Base-by-base conservation (phyloP, 2,888 invertebrate genomes). In the Agriopis aurantiaria region DNA sequence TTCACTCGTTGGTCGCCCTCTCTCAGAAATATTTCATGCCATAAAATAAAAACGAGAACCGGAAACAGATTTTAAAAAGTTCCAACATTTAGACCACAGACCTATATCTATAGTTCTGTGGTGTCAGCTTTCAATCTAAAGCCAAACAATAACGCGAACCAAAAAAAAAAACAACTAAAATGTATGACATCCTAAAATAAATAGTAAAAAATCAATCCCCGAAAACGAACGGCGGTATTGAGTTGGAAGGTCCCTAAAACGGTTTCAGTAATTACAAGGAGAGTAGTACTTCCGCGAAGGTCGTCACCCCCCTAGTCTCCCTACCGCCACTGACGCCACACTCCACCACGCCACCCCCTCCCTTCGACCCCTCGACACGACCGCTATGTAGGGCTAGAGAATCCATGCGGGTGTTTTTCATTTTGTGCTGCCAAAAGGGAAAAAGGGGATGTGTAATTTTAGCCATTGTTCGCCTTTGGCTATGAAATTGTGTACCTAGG, bases 241-340 rank as follows among this genome's bases (percentile, higher is more conserved):
- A 84, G 85, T 82, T 80, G 81, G 80, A 82, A 80, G 77, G 77
- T 77, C 77, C 80, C 75, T 78, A 80, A 80, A 81, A 76, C 79
- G 76, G 80, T 82, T 79, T 75, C 82, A 77, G 82, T 86, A 87
- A 87, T 86, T 86, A 86, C 81, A 78, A 76, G 81, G 78, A 77
- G 80, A 82, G 81, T 82, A 80, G 83, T 83, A 85, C 84, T 85
- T 86, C 85, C 81, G 82, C 82, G 84, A 88, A 88, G 88, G 88
- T 88, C 88, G 83, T 72, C 78, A 72, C 67, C 69, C 60, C 58
- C 53, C 14, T 48, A 65, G 17, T 60, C 41, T 61, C 63, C 41
- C 67, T 72, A 53, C 45, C 53, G 8, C 59, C 72, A 60, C 66
- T 68, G 59, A 4, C 33, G 33, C 33, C 33, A 33, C 33, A 33